Base-by-base conservation (phyloP, 2,888 invertebrate species). In the Pyrocoelia pectoralis region DNA sequence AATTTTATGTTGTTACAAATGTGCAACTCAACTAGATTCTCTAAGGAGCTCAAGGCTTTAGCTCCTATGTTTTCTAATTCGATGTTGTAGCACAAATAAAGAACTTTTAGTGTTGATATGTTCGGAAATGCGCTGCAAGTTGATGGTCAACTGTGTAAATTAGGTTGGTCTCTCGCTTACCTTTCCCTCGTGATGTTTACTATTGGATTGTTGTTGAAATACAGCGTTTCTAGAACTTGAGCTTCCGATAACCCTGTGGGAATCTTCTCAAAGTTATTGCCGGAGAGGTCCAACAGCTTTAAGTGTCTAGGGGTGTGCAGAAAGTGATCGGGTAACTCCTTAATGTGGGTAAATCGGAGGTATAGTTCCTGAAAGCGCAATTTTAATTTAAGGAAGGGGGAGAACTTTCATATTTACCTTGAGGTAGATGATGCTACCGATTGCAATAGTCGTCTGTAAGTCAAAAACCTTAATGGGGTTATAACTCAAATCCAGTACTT, bases 401-500 rank as follows among this genome's bases (percentile, higher is more conserved):
- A 38, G 10, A 29, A 6, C 68, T n/a, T n/a, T n/a, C n/a, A n/a
- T n/a, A n/a, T n/a, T 72, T 74, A 92, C 91, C 85, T 90, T 89
- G 43, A 94, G 79, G 70, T 83, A 81, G 0, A 83, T 77, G 50
- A 93, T 78, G 61, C 87, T 87, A 0, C 86, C 85, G 14, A 95
- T 85, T 0, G 94, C 91, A 0, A 87, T 81, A 0, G 85, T 73
- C 0, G 91, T 89, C 10, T 82, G 83, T 5, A 84, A 82, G 73
- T 91, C 90, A 4, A 94, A 84, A 0, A 86, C 83, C 10, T 83
- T 83, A 10, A 96, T 82, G 0, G 90, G 91, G 79, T 96, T 96
- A n/a, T 87, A 85, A 66, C 88, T 87, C 17, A 96, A 81, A 71
- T 87, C 86, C 50, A 96, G 78, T 10, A 85, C 84, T 69, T 88